phyloP scores from a whole-genome alignment of 1,140 invertebrate genomes.

The Arctopsyche grandis region DNA sequence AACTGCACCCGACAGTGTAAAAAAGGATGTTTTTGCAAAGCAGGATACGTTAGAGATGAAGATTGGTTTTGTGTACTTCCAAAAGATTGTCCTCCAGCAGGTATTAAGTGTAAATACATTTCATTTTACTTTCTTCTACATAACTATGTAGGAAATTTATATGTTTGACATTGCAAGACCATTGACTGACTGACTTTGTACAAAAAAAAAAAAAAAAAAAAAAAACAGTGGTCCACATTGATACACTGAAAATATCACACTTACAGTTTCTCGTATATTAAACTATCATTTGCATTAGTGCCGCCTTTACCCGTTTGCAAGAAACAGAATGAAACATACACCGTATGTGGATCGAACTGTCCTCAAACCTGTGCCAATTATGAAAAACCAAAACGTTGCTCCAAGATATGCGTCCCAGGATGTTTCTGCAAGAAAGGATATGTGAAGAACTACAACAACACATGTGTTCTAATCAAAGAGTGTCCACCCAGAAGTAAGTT shows the following conservation, averaged over 20 bases:
- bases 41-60: slow-evolving; percentile 51
- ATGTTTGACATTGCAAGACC: not conserved
- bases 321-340: slow-evolving; percentile 41
- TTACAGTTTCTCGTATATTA: not conserved
- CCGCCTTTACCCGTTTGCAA: slow-evolving; percentile 38
- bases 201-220: too few relatives aligned
- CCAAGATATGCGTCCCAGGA: slow-evolving; percentile 36
- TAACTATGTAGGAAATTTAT: not conserved
- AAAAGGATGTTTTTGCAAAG: slow-evolving; percentile 53
- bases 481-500: not conserved
- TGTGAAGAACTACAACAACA: slow-evolving; percentile 37
- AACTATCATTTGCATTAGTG: not conserved
- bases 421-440: slow-evolving; percentile 46
- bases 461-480: slow-evolving; percentile 31
- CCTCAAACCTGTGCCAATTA: slow-evolving; percentile 39
- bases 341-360: slow-evolving; percentile 36
- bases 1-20: slow-evolving; percentile 51
- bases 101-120: slow-evolving; percentile 35
- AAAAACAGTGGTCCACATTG: not conserved
- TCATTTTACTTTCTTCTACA: slow-evolving; percentile 12
- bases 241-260: not conserved
- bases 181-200: too few relatives aligned
- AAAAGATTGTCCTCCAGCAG: slow-evolving; percentile 42
- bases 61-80: slow-evolving; percentile 43
- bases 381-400: slow-evolving; percentile 15